Evolutionary conservation across 2,888 invertebrate genomes (phyloP).

Genomic region (Ecliptopera silaceata): DNA sequence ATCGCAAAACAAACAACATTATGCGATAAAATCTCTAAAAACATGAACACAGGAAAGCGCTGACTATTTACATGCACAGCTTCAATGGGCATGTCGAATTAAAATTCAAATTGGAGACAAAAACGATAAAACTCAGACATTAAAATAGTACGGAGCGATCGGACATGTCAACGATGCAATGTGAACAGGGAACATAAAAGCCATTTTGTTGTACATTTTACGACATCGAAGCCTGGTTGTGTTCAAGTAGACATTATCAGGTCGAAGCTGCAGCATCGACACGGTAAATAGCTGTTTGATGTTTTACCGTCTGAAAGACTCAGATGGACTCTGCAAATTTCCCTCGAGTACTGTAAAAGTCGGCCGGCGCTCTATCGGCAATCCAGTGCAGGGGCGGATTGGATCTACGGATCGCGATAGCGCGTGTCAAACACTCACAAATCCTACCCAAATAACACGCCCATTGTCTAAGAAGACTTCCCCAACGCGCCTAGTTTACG

Average conservation of each 20-base stretch:
- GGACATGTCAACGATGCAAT: constrained; percentile 52
- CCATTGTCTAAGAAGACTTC: constrained; percentile 54
- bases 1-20: constrained; percentile 43
- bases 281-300: constrained; percentile 61
- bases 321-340: constrained; percentile 72
- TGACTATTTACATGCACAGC: constrained; percentile 43
- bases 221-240: constrained; percentile 52
- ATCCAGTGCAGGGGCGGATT: constrained; percentile 49
- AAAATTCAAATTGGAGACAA: constrained; percentile 64
- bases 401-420: constrained; percentile 54
- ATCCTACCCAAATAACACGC: constrained; percentile 60
- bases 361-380: constrained; percentile 58
- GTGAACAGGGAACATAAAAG: constrained; percentile 50
- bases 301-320: constrained; percentile 55
- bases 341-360: constrained; percentile 75
- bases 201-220: constrained; percentile 66
- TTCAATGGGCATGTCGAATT: constrained; percentile 60
- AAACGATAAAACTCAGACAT: constrained; percentile 61
- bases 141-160: constrained; percentile 57
- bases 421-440: constrained; percentile 56
- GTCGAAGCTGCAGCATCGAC: constrained; percentile 46
- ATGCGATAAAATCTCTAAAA: constrained; percentile 40
- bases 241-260: constrained; percentile 29
- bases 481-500: constrained; percentile 39
- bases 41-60: constrained; percentile 37